Base-by-base conservation (phyloP, 2,797 vertebrate genomes). In the Urocyon cinereoargenteus region DNA sequence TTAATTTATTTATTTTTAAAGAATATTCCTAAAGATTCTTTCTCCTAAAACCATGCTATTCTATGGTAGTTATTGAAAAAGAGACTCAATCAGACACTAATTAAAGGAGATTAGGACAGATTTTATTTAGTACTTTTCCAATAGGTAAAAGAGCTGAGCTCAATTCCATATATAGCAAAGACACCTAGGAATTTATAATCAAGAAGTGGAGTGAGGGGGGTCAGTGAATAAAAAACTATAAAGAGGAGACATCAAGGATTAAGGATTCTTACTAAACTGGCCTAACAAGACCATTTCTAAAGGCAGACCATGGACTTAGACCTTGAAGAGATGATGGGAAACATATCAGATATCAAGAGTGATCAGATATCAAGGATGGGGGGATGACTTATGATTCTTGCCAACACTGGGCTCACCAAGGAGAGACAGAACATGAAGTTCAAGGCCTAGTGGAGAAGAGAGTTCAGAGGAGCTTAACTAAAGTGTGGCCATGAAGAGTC, bases 31-130 rank as follows among this genome's bases (percentile, higher is more conserved):
- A 85, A 96, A 86, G 31, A 1, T 22, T 81, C 73, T 16, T 94
- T 1, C 68, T 97, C 34, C 68, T 97, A 95, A 96, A 96, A 84
- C 70, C 53, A 45, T 24, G 8, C 6, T 40, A 53, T 34, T 31
- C 21, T 89, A 22, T 78, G 49, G 24, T 79, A 79, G 28, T 4
- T 72, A 64, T 28, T 45, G 28, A 11, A 53, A 73, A 45, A 1
- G 6, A 55, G 13, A 81, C 49, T 61, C 21, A 55, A 64, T 22
- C 16, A 55, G 28, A 45, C 19, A 86, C 10, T 70, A 53, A 40
- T 51, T 77, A 59, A 49, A 84, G 40, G 5, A 7, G 5, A 34
- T 53, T 19, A 49, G 24, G 66, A 14, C 11, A 66, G 34, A 87
- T 66, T 64, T 92, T 31, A 81, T 87, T 72, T 64, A 61, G 16